Base-by-base conservation (phyloP, 2,797 vertebrate genomes). In the Anableps anableps region DNA sequence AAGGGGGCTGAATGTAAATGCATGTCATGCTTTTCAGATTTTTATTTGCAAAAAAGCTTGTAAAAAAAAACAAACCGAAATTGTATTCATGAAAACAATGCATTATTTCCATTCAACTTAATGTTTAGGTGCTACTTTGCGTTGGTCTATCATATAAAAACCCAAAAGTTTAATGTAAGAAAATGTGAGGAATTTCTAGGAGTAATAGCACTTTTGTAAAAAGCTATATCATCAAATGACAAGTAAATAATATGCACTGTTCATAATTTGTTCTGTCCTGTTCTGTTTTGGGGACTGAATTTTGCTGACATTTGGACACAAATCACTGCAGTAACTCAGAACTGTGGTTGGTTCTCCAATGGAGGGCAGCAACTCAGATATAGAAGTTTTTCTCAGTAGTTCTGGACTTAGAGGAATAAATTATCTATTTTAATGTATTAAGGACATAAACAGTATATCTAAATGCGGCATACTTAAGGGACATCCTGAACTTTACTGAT, bases 401-500 rank as follows among this genome's bases (percentile, higher is more conserved):
- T 71, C 14, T 41, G 26, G 50, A 74, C 34, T 74, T 74, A 16
- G 45, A 53, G 34, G 26, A 38, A 74, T 36, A 51, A 50, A 31
- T 36, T 23, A 38, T 74, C 16, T 53, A 26, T 31, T 26, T 26
- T 16, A 14, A 79, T 74, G 3, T 17, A 68, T n/a, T 19, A 13
- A 19, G 16, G 14, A 60, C 76, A 31, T 55, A 38, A 78, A 74
- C 51, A 14, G 55, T 4, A 1, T 43, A n/a, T 76, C n/a, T 86
- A 50, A 66, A 66, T 78, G 4, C 66, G 21, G 53, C 19, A 68
- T 2, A 66, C 77, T 74, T 81, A 86, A 83, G 83, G 81, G 80
- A 88, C 84, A 76, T 83, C 70, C 68, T 73, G 72, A 81, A 82
- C 80, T 80, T 82, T 71, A 73, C 75, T 81, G 86, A 89, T 88